These are phyloP conservation scores for Aphidoletes aphidimyza DNA, from an alignment of 2,888 invertebrate species.

Conservation along the genomic window DNA sequence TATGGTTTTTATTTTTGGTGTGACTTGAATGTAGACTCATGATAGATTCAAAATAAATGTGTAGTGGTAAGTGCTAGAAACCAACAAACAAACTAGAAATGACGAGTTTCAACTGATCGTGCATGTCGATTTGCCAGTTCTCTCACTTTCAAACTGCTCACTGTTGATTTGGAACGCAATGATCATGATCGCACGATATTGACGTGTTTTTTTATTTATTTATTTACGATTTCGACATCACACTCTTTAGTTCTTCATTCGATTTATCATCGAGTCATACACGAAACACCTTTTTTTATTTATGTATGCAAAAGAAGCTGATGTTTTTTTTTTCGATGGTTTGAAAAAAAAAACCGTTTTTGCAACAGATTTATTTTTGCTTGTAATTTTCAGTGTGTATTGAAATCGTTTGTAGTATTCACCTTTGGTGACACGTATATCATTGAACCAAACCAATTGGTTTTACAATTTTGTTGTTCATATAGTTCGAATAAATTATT, in stretches of 20 bases:
- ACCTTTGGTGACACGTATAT: constrained; percentile 13
- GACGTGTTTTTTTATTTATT: neutral
- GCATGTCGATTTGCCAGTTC: neutral
- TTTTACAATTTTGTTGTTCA: neutral
- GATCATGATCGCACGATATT: constrained; percentile 28
- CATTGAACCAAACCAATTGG: neutral
- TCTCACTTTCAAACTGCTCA: constrained; percentile 35
- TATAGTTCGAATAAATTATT: neutral
- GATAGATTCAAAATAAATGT: neutral
- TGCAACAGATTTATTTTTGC: neutral
- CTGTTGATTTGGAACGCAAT: neutral
- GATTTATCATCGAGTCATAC: too few relatives aligned
- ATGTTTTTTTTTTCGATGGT: too few relatives aligned
- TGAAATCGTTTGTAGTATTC: neutral
- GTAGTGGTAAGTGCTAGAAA: neutral
- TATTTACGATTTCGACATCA: neutral
- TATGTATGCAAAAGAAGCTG: too few relatives aligned
- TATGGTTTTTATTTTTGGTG: too few relatives aligned
- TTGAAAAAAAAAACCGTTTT: too few relatives aligned
- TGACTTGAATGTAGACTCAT: too few relatives aligned
- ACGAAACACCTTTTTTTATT: too few relatives aligned
- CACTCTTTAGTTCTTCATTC: too few relatives aligned
- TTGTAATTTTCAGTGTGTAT: neutral
- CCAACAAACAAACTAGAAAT: neutral
- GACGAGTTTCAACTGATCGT: neutral